Evolutionary conservation across 2,113 vertebrate species (phyloP).

Genomic region (Bothrops jararaca): DNA sequence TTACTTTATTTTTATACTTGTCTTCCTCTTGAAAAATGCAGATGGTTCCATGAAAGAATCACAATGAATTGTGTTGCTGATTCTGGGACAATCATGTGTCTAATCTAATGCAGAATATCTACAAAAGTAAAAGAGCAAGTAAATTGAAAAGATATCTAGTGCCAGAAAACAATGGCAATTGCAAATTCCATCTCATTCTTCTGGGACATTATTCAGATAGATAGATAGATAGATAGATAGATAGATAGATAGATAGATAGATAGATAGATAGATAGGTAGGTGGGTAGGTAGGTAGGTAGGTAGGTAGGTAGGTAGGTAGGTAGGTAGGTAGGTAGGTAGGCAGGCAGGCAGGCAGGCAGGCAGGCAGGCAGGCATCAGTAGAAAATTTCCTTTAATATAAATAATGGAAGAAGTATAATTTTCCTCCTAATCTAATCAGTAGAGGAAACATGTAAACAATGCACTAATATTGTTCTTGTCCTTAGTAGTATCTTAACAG

Average conservation of each 20-base stretch:
- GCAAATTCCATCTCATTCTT: neutral
- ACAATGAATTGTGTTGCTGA: neutral
- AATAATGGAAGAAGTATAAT: too few species aligned
- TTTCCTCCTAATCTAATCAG: too few species aligned
- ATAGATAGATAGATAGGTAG: too few species aligned
- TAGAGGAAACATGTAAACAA: too few species aligned
- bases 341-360: too few species aligned
- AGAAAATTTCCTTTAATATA: too few species aligned
- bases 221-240: too few species aligned
- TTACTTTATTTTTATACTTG: neutral
- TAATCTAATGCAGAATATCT: neutral
- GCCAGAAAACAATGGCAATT: neutral
- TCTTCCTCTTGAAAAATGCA: neutral
- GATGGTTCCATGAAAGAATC: neutral
- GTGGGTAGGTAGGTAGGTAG: accelerated
- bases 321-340: accelerated
- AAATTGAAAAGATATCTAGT: neutral
- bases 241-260: too few species aligned
- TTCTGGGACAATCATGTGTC: neutral
- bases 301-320: accelerated
- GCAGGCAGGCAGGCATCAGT: too few species aligned
- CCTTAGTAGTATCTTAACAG: too few species aligned
- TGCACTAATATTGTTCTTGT: too few species aligned
- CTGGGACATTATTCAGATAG: neutral
- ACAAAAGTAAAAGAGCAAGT: neutral